A percentile compares a stretch with the other conserved stretches of the same genome.
Evolutionary conservation across 2,888 invertebrate species (phyloP).

Genomic region (Callyntrura sp.): DNA sequence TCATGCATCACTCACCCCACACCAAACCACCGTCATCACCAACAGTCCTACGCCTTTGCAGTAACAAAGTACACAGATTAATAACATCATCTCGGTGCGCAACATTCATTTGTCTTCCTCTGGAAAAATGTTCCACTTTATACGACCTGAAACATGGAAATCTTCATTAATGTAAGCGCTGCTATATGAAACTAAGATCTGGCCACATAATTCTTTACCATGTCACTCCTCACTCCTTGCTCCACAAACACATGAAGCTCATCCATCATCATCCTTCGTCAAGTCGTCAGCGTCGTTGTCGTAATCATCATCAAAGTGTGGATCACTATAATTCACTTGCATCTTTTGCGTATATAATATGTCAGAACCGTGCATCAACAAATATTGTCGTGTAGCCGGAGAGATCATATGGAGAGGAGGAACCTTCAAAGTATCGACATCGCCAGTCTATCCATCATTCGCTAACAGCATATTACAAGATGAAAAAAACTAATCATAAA

Average conservation of each 20-base stretch:
- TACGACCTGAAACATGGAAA: conserved; percentile 20
- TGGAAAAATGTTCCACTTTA: conserved; percentile 13
- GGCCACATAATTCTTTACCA: neutral
- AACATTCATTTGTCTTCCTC: conserved; percentile 24
- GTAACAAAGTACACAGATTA: conserved; percentile 29
- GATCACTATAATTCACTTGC: conserved; percentile 20
- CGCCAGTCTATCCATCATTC: conserved; percentile 61
- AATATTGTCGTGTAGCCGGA: neutral
- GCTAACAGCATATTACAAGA: conserved; percentile 28
- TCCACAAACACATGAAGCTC: conserved; percentile 37
- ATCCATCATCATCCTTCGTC: conserved; percentile 81
- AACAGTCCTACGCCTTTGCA: neutral
- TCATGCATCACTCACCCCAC: neutral
- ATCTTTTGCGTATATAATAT: neutral
- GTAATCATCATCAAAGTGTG: conserved; percentile 17
- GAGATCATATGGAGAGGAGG: too few relatives aligned
- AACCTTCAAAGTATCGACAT: conserved; percentile 38
- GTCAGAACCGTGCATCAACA: neutral
- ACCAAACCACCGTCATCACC: neutral
- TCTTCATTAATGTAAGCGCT: conserved; percentile 2
- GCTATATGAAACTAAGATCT: neutral
- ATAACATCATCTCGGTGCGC: neutral
- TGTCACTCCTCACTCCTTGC: neutral
- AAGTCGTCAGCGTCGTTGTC: conserved; percentile 60
- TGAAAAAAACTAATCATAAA: neutral